Percentiles rank a stretch among this genome's conserved stretches.
Evolutionary conservation across 2,797 vertebrate genomes (phyloP).

Genomic region (Eleutherodactylus coqui): DNA sequence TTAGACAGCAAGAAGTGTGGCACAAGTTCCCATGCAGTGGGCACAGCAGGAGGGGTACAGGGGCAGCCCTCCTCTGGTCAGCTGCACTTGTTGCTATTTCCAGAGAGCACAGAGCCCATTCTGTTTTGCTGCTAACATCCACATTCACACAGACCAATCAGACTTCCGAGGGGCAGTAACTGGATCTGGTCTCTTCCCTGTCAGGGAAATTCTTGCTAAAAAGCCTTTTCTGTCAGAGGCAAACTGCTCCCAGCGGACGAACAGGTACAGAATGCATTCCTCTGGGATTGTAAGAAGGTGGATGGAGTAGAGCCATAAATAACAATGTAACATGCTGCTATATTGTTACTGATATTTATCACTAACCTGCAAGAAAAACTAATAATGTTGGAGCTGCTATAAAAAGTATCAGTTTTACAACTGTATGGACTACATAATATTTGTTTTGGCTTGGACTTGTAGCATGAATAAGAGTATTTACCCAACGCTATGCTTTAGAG

Average conservation of each 20-base stretch:
- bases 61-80: constrained; percentile 40
- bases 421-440: neutral
- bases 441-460: too few relatives aligned
- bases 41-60: constrained; percentile 20
- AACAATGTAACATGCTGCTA: neutral
- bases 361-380: too few relatives aligned
- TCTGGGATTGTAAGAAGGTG: neutral
- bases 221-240: constrained; percentile 38
- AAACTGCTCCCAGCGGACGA: constrained; percentile 5
- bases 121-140: neutral
- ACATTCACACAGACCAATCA: constrained; percentile 57
- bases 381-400: too few relatives aligned
- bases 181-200: constrained; percentile 58
- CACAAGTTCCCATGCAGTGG: constrained; percentile 40
- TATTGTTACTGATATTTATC: too few relatives aligned
- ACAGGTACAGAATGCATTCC: constrained; percentile 12
- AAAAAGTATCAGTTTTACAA: neutral
- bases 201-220: constrained; percentile 53
- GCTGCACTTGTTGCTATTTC: constrained; percentile 62
- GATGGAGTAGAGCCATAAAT: neutral
- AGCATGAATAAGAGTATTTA: too few relatives aligned
- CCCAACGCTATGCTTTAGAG: too few relatives aligned
- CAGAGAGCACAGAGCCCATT: neutral
- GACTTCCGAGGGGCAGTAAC: constrained; percentile 59
- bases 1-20: neutral